Percentiles rank a stretch among this genome's conserved stretches.
These are phyloP conservation scores for Rhaphigaster nebulosa DNA, from an alignment of 2,888 invertebrate species.

Conservation along the genomic window DNA sequence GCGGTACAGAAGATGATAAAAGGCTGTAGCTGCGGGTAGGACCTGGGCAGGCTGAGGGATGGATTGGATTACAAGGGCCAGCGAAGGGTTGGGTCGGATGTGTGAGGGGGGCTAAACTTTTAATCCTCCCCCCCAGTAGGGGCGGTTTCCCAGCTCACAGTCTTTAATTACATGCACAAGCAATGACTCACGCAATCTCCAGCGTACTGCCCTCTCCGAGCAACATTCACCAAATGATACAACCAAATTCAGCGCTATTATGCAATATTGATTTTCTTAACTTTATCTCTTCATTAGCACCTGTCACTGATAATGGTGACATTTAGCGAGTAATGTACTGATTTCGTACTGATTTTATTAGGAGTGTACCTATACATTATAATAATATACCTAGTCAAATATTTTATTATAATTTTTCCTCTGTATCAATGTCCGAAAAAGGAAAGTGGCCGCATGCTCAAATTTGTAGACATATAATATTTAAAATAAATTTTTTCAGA, in stretches of 20 bases:
- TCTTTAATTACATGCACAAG: conserved; percentile 56
- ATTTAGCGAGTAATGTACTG: too few species aligned
- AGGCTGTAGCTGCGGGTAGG: not conserved
- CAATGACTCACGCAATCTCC: conserved; percentile 47
- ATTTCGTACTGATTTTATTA: too few species aligned
- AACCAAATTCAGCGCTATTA: not conserved
- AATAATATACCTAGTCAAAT: too few species aligned
- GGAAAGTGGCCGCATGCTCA: too few species aligned
- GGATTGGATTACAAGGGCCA: conserved; percentile 53
- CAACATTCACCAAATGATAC: not conserved
- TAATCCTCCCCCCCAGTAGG: conserved; percentile 2
- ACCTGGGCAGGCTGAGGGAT: not conserved
- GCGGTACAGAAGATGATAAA: conserved; percentile 10
- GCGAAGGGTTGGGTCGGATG: conserved; percentile 37
- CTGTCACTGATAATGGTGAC: too few species aligned
- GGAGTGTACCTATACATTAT: too few species aligned
- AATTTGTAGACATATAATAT: too few species aligned
- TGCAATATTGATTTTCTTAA: too few species aligned
- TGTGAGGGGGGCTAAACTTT: conserved; percentile 47
- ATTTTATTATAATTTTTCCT: too few species aligned
- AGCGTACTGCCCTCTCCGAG: not conserved
- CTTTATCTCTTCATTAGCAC: too few species aligned
- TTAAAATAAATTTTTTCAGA: too few species aligned
- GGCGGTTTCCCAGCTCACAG: conserved; percentile 41
- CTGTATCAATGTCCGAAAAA: too few species aligned